Evolutionary conservation across 2,797 vertebrate genomes (phyloP).

Genomic region (Acanthiza pusilla): DNA sequence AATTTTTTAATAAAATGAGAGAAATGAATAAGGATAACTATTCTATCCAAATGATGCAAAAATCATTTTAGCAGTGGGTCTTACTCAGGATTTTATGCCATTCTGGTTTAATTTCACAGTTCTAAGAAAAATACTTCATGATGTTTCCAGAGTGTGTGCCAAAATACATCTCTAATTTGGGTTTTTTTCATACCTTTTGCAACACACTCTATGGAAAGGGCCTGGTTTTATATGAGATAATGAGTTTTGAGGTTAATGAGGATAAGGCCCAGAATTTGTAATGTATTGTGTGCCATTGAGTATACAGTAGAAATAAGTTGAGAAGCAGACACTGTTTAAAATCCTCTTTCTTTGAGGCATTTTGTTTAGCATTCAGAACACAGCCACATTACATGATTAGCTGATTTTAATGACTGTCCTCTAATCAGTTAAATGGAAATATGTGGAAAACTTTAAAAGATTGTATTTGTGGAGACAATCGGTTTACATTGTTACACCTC

Average conservation of each 20-base stretch:
- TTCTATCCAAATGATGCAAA: not conserved
- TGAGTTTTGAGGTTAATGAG: conserved; percentile 33
- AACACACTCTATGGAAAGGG: not conserved
- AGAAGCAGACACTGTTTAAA: conserved; percentile 34
- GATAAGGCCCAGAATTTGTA: not conserved
- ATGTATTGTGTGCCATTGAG: not conserved
- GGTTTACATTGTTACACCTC: conserved; percentile 42
- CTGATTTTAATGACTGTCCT: conserved; percentile 48
- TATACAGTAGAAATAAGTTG: conserved; percentile 40
- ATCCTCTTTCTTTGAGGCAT: conserved; percentile 38
- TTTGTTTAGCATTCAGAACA: conserved; percentile 59
- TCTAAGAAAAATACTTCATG: not conserved
- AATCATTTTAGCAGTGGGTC: not conserved
- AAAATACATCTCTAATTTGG: not conserved
- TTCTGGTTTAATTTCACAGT: not conserved
- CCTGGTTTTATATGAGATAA: not conserved
- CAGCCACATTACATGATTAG: conserved; percentile 37
- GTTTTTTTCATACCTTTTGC: not conserved
- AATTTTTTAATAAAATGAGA: not conserved
- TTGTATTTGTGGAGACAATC: not conserved
- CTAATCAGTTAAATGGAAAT: conserved; percentile 36
- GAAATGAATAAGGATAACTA: not conserved
- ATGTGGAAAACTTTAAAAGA: conserved; percentile 16
- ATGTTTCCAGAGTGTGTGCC: not conserved
- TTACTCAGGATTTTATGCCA: not conserved